A percentile compares a stretch with the other conserved stretches of the same genome.
Conservation (phyloP, 2,797 vertebrate genomes). For the Myripristis jacobus region DNA sequence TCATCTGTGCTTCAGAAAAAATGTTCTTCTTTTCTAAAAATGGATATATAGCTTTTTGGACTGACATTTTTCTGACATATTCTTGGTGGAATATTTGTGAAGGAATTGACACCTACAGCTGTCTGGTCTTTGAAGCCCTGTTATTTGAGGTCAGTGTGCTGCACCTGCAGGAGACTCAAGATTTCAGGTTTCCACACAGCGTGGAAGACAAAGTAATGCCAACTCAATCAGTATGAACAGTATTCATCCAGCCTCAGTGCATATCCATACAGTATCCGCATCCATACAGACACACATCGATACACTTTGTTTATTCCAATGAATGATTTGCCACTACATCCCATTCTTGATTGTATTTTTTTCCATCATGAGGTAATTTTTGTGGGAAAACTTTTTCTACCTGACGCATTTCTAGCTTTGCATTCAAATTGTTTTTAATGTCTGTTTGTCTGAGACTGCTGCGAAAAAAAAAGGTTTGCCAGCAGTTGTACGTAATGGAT, state of each 20-base stretch:
- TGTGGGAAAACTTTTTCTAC: conserved; percentile 70
- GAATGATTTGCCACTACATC: conserved; percentile 63
- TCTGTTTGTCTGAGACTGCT: conserved; percentile 65
- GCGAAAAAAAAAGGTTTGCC: conserved; percentile 51
- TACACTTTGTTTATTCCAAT: conserved; percentile 37
- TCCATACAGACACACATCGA: conserved; percentile 1
- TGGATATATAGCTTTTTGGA: conserved; percentile 4
- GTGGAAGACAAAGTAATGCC: conserved; percentile 1
- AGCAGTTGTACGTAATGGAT: conserved; percentile 69
- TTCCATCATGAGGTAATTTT: conserved; percentile 66
- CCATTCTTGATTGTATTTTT: conserved; percentile 77
- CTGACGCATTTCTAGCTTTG: conserved; percentile 73
- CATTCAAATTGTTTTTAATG: conserved; percentile 60
- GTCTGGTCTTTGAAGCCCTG: too few relatives aligned
- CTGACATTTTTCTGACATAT: not conserved
- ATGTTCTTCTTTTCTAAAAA: conserved; percentile 42
- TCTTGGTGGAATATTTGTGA: not conserved
- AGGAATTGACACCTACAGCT: not conserved
- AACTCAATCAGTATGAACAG: conserved; percentile 39
- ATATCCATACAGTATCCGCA: conserved; percentile 57
- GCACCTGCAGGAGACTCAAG: too few relatives aligned
- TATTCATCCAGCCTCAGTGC: conserved; percentile 55
- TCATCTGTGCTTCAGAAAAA: conserved; percentile 9
- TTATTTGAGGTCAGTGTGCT: too few relatives aligned
- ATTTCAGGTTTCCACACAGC: conserved; percentile 30